Percentiles rank a stretch among this genome's conserved stretches.
phyloP scores from a whole-genome alignment of 2,113 vertebrate genomes.

The Solenodon paradoxus region DNA sequence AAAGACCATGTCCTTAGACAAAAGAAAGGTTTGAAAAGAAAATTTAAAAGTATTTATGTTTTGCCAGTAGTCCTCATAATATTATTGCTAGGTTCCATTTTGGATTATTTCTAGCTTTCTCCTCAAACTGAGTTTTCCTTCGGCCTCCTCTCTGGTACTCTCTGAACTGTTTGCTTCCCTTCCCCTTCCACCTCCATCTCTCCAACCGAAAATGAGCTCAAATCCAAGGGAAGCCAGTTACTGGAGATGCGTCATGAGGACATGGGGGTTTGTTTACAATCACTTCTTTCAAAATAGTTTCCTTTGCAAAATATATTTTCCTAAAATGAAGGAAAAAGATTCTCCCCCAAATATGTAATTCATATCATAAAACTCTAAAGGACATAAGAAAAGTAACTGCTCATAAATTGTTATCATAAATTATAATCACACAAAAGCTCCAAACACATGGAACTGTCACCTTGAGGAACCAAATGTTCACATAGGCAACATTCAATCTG shows the following conservation, averaged over 20 bases:
- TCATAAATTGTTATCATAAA: slow-evolving; percentile 26
- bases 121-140: background rate
- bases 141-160: background rate
- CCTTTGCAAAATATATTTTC: slow-evolving; percentile 18
- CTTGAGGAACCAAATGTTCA: background rate
- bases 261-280: slow-evolving; percentile 1
- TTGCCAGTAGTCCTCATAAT: slow-evolving; percentile 8
- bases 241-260: background rate
- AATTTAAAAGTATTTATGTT: background rate
- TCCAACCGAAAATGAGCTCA: background rate
- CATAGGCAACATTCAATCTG: background rate
- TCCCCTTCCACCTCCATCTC: background rate
- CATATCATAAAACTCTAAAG: background rate
- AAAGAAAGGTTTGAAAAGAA: background rate
- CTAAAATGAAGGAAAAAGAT: background rate
- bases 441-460: background rate
- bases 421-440: background rate
- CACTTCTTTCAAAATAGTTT: slow-evolving; percentile 20
- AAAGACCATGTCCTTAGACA: background rate
- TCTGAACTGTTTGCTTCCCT: background rate
- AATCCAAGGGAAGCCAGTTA: slow-evolving; percentile 34
- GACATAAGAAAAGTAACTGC: background rate
- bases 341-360: background rate
- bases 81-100: slow-evolving; percentile 26
- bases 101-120: background rate